Evolutionary conservation across 2,888 invertebrate genomes (phyloP), one percentile per base, ranked within the genome.

Genomic region (Graphium colonna): DNA sequence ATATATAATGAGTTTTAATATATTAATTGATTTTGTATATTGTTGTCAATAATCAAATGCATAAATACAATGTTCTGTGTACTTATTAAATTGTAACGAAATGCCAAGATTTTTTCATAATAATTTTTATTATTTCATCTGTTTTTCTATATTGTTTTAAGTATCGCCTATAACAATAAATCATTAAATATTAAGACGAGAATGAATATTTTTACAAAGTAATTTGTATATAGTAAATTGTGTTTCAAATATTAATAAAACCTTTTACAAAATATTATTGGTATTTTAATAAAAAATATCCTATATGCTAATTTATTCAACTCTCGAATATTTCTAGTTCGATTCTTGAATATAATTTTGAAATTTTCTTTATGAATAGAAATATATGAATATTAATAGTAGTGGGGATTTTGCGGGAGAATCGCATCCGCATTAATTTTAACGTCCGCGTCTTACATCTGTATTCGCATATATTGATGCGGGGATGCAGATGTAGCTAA

Each of bases 141-240:
- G 28, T 82, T 79, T 77, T 74, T 82, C 73, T 79, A 76, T 67
- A 73, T 75, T 76, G 70, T 83, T 83, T 81, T 82, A 79, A 84
- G 76, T 81, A 83, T 83, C 84, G 82, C 84, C 82, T 85, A 78
- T 79, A 77, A 81, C 77, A 83, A 82, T 79, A 75, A 86, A 86
- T 85, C 86, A 85, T 78, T 85, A 84, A 79, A 75, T 82, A 81
- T 77, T 84, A 85, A 87, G 86, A 85, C 80, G 79, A 87, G 81
- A 86, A 83, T 86, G 79, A 84, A 88, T 89, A 88, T 89, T 89
- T 88, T 88, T 89, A 88, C 89, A 88, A 85, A 83, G 77, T 87
- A 88, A 89, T 86, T 81, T 88, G 89, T 89, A 89, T 79, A 89
- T 89, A 88, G 83, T 73, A 80, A 85, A 86, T 80, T 83, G 83